These are phyloP conservation scores for Rachycentron canadum DNA, from an alignment of 2,797 vertebrate genomes.

Conservation along the genomic window DNA sequence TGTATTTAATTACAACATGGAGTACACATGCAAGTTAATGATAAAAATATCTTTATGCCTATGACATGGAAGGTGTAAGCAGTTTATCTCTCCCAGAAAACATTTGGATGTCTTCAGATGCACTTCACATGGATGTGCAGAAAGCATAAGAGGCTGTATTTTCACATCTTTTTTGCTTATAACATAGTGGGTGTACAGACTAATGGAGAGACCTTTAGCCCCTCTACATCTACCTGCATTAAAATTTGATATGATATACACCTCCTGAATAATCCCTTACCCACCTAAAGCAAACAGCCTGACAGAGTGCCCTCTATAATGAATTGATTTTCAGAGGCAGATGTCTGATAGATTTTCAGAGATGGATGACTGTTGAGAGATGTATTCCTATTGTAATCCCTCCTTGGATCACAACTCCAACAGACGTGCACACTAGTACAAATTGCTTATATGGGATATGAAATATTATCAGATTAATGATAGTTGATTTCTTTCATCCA, in stretches of 20 bases:
- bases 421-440: background rate
- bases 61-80: background rate
- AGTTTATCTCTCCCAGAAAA: constrained; percentile 1
- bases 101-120: background rate
- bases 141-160: background rate
- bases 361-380: constrained; percentile 18
- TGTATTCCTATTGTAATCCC: constrained; percentile 19
- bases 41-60: no score
- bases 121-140: background rate
- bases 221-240: constrained; percentile 31
- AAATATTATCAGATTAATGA: background rate
- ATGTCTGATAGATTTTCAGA: constrained; percentile 44
- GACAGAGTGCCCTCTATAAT: constrained; percentile 32
- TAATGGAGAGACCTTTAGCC: constrained; percentile 39
- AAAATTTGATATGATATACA: constrained; percentile 59
- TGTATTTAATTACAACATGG: background rate
- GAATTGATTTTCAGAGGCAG: constrained; percentile 51
- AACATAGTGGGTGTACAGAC: constrained; percentile 23
- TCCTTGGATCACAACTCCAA: constrained; percentile 12
- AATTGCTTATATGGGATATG: background rate
- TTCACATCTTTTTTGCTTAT: constrained; percentile 14
- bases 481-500: background rate
- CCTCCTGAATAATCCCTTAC: constrained; percentile 38
- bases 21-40: background rate
- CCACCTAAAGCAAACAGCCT: constrained; percentile 22